Evolutionary conservation across 2,888 invertebrate species (phyloP), one percentile per base, ranked within the genome.

Genomic region (Sialis lutaria): DNA sequence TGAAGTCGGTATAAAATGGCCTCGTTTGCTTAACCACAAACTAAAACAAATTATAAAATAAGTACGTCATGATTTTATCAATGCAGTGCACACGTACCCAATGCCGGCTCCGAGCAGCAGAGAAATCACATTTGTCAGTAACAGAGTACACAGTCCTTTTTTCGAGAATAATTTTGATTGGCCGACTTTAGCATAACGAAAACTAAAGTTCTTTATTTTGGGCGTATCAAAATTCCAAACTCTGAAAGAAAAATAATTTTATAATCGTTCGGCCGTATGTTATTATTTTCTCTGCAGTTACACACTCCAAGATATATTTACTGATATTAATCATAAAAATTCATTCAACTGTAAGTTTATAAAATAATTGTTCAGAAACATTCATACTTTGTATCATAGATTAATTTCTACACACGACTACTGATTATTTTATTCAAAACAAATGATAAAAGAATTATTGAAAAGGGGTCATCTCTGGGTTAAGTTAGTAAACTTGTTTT

Each of bases 101-200:
- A 95, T 77, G 50, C 93, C 92, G 50, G 92, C 87, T 52, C 93
- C 93, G 51, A 95, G 71, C 54, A 95, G 68, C 51, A 95, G 70
- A 6, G 92, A 92, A 47, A 95, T 73, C 53, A 95, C 73, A 69
- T 93, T 95, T 54, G 90, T 88, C 57, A 95, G 73, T 55, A 95
- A 76, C 54, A 95, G 75, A 42, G 92, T 88, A 59, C 90, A 88
- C 44, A 93, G 68, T 45, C 93, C 87, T 68, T 90, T 88, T 62
- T 86, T 82, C 46, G 87, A 87, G 68, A 91, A 91, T 55, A 91
- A 73, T 52, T 85, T 85, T 49, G 80, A 77, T 61, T 82, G 79
- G 49, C 83, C 83, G 52, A 82, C 73, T 62, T 81, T 79, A 49
- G 82, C 78, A 55, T 80, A 76, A 48, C 84, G 77, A 59, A 86